Evolutionary conservation across 2,113 vertebrate species (phyloP), one percentile per base, ranked within the genome.

Genomic region (Rostratula benghalensis): DNA sequence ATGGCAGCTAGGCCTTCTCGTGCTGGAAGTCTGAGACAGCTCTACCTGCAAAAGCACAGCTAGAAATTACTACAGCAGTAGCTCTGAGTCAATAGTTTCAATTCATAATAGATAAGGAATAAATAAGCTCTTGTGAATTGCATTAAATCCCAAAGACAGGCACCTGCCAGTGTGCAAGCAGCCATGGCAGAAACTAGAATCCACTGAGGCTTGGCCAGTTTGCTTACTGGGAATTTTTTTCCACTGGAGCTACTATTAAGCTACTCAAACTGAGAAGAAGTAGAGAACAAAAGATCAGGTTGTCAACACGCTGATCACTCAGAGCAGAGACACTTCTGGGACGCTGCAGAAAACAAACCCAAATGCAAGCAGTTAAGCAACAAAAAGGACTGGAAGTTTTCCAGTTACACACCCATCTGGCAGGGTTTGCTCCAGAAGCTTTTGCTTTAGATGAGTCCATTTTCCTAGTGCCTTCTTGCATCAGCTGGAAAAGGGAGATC

Each of bases 361-460:
- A 95, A 94, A 95, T 11, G 22, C 51, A 53, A 87, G 67, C 54
- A 85, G 45, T 77, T 80, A 95, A 91, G n/a, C 61, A 87, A 89
- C 77, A 83, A 94, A 92, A 92, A 4, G 10, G 53, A 91, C 57
- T 90, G 94, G 86, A 96, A 69, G 37, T 74, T 69, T 87, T 94
- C 92, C 87, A 90, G 45, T 79, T 89, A 92, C 70, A 89, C 91
- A 87, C 83, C 92, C 94, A 94, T 73, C 79, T 96, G 87, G 90
- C 92, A 95, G 45, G 15, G 45, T 23, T 75, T 68, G 59, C 45
- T 82, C 65, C 56, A 75, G 88, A 87, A 94, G 57, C 20, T 83
- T 57, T 94, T 63, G 8, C 88, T 90, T 87, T 43, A 95, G 53
- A 63, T 88, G 63, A 91, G 73, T 75, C 50, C 69, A 50, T 89